These are phyloP conservation scores for Toxostoma redivivum DNA, from an alignment of 2,113 vertebrate species.

Conservation along the genomic window DNA sequence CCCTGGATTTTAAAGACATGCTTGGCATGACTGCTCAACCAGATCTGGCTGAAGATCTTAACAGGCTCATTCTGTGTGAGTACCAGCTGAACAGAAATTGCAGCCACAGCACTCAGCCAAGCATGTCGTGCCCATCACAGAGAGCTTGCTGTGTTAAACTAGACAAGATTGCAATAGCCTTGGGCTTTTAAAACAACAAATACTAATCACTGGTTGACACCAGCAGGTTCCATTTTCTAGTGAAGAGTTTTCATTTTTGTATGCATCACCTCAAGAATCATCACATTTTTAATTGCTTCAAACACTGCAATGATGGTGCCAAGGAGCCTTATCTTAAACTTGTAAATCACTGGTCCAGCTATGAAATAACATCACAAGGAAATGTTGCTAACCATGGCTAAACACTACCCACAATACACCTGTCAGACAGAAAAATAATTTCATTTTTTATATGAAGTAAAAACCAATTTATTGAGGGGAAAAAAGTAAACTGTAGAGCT, in stretches of 20 bases:
- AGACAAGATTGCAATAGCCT: background rate
- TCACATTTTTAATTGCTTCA: constrained; percentile 20
- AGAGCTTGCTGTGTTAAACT: background rate
- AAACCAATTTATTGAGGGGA: background rate
- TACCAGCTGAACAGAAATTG: background rate
- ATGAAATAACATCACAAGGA: background rate
- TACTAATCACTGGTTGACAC: constrained; percentile 5
- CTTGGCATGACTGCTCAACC: background rate
- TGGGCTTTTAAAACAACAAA: background rate
- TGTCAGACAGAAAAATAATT: background rate
- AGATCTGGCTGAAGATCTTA: constrained; percentile 7
- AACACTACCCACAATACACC: background rate
- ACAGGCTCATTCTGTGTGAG: background rate
- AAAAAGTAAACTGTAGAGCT: background rate
- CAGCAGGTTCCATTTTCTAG: background rate
- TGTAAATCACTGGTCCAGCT: background rate
- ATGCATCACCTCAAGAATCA: background rate
- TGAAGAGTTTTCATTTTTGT: background rate
- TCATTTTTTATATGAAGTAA: background rate
- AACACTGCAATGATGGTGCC: background rate
- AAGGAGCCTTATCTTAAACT: background rate
- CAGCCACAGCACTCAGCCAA: background rate
- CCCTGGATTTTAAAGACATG: background rate
- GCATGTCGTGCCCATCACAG: background rate
- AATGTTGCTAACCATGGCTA: background rate